A percentile compares a stretch with the other conserved stretches of the same genome.
These are phyloP conservation scores for Drosophila silvestris DNA, from an alignment of 2,888 invertebrate genomes.

Conservation along the genomic window DNA sequence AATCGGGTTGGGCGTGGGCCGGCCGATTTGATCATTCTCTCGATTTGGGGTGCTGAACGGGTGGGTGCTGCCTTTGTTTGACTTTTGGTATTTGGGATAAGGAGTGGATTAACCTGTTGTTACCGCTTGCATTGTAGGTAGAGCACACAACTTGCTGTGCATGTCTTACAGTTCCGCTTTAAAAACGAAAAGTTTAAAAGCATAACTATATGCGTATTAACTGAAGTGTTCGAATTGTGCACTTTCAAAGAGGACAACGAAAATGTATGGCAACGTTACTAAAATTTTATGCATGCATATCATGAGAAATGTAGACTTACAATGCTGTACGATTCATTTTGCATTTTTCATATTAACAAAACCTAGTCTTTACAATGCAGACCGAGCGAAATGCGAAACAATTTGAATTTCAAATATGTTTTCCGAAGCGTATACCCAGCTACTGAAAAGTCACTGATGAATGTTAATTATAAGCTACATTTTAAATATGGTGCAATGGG, in stretches of 20 bases:
- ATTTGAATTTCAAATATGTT: constrained; percentile 48
- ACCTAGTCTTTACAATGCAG: constrained; percentile 1
- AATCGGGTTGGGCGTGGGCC: constrained; percentile 47
- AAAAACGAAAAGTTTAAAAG: constrained; percentile 9
- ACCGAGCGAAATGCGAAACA: constrained; percentile 27
- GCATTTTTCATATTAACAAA: constrained; percentile 8
- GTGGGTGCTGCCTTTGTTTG: constrained; percentile 50
- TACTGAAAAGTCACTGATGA: constrained; percentile 18
- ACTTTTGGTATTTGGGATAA: constrained; percentile 63
- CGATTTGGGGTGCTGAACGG: constrained; percentile 33
- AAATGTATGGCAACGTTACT: constrained; percentile 17
- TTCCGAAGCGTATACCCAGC: constrained; percentile 10
- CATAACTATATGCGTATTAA: constrained; percentile 10
- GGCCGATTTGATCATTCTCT: constrained; percentile 39
- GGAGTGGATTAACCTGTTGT: constrained; percentile 51
- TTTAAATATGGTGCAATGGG: constrained; percentile 52
- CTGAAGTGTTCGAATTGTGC: constrained; percentile 4
- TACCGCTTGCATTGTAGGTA: constrained; percentile 20
- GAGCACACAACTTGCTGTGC: constrained; percentile 17
- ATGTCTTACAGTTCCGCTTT: constrained; percentile 33
- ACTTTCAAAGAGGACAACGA: constrained; percentile 21
- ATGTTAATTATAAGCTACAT: constrained; percentile 51
- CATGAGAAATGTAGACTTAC: constrained; percentile 37
- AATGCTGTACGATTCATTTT: constrained; percentile 18
- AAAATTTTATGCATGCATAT: constrained; percentile 7